phyloP scores from a whole-genome alignment of 2,797 vertebrate species.

The Cheirogaleus major region DNA sequence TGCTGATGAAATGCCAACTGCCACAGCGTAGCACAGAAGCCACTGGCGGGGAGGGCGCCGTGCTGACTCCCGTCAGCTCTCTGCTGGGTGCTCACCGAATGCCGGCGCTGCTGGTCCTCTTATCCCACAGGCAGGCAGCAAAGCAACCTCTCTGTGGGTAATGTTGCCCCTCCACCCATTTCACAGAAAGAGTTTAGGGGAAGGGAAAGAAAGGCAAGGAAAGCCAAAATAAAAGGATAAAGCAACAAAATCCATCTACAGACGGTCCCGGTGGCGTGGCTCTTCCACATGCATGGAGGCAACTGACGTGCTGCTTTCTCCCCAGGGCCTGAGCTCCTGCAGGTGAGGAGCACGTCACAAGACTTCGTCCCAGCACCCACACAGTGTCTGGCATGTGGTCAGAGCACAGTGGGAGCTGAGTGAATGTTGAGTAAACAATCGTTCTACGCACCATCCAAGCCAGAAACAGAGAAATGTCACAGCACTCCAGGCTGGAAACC shows the following conservation, averaged over 20 bases:
- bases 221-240: background rate
- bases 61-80: background rate
- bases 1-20: background rate
- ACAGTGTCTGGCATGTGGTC: background rate
- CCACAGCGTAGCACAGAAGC: background rate
- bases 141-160: background rate
- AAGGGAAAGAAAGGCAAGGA: background rate
- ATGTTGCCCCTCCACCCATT: background rate
- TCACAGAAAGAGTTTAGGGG: background rate
- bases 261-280: background rate
- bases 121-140: background rate
- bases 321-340: too few species aligned
- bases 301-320: background rate
- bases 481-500: background rate
- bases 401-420: background rate
- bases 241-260: background rate
- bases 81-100: background rate
- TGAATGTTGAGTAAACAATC: background rate
- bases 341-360: accelerated
- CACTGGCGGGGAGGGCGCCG: accelerated
- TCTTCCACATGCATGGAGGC: too few species aligned
- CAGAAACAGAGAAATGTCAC: background rate
- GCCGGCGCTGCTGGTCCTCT: background rate
- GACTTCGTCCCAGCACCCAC: background rate
- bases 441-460: background rate